phyloP scores from a whole-genome alignment of 2,888 invertebrate species.

The Hipparchia semele region DNA sequence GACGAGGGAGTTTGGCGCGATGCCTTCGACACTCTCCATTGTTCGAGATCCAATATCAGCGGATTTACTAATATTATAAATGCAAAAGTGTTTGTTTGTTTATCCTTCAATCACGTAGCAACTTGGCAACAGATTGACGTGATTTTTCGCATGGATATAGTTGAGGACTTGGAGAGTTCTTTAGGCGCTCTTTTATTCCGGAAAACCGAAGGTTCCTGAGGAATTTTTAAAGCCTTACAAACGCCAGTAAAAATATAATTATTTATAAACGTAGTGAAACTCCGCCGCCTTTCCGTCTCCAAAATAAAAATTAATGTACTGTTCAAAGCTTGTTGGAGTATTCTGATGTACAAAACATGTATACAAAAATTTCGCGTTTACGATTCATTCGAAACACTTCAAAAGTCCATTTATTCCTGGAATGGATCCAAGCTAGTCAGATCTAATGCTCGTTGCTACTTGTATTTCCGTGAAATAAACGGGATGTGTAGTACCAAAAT shows the following conservation, averaged over 20 bases:
- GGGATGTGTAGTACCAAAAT: not conserved
- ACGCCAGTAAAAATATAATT: not conserved
- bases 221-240: too few species aligned
- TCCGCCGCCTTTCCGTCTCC: conserved; percentile 3
- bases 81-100: too few species aligned
- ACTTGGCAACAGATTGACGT: too few species aligned
- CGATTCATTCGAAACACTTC: conserved; percentile 9
- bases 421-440: conserved; percentile 19
- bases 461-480: conserved; percentile 26
- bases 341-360: not conserved
- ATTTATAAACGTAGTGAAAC: conserved; percentile 3
- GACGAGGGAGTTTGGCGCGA: conserved; percentile 17
- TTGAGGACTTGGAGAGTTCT: too few species aligned
- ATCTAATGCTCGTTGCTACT: conserved; percentile 21
- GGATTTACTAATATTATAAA: too few species aligned
- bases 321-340: not conserved
- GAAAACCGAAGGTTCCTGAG: too few species aligned
- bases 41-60: not conserved
- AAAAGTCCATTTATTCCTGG: conserved; percentile 22
- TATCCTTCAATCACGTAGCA: too few species aligned
- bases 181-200: too few species aligned
- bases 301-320: not conserved
- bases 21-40: conserved; percentile 19
- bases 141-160: too few species aligned
- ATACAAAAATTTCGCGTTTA: conserved; percentile 2